phyloP scores from a whole-genome alignment of 2,113 vertebrate genomes.

The Albula goreensis region DNA sequence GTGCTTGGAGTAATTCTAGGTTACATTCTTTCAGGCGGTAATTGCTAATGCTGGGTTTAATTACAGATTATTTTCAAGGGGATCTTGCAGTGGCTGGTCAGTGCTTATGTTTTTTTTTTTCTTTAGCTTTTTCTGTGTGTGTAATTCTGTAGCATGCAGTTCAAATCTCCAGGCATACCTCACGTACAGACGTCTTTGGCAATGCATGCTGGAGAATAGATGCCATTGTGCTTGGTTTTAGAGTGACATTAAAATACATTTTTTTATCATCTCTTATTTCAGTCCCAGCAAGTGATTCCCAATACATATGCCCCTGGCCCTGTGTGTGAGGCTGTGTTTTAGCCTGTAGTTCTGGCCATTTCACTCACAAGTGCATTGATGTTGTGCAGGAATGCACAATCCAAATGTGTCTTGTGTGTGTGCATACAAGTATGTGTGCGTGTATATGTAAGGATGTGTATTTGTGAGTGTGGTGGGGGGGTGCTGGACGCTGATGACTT shows the following conservation, averaged over 20 bases:
- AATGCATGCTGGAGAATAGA: not conserved
- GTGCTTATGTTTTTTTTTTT: not conserved
- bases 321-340: not conserved
- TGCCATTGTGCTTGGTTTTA: not conserved
- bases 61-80: constrained; percentile 40
- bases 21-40: constrained; percentile 42
- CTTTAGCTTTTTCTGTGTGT: not conserved
- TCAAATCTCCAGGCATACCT: constrained; percentile 28
- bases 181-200: not conserved
- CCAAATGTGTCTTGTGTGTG: no score
- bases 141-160: not conserved
- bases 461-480: no score
- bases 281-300: not conserved
- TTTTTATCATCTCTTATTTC: no score
- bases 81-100: constrained; percentile 34
- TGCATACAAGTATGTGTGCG: no score
- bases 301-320: not conserved
- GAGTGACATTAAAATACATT: not conserved
- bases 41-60: constrained; percentile 38
- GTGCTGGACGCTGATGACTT: not conserved
- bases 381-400: no score
- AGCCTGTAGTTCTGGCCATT: not conserved
- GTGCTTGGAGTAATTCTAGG: constrained; percentile 31
- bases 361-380: no score
- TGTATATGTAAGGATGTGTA: no score